phyloP scores from a whole-genome alignment of 2,113 vertebrate genomes.

The Capreolus pygargus region DNA sequence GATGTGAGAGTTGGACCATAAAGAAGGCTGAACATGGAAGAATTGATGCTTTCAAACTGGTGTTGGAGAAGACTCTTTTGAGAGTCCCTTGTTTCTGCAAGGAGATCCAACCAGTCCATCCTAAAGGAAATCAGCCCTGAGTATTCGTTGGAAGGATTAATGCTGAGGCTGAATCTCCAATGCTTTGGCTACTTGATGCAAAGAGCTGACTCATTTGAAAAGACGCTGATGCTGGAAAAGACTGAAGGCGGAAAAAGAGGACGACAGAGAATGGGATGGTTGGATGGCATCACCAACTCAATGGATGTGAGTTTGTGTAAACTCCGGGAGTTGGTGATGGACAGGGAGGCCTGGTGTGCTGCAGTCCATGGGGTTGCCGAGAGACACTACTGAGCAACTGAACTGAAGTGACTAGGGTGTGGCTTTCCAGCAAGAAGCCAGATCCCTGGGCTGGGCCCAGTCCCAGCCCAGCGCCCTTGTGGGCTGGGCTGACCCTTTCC shows the following conservation, averaged over 20 bases:
- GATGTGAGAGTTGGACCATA: background rate
- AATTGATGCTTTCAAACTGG: background rate
- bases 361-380: background rate
- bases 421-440: background rate
- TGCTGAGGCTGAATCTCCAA: background rate
- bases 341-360: background rate
- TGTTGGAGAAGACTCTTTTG: background rate
- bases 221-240: background rate
- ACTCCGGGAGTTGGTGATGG: background rate
- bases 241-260: background rate
- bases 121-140: background rate
- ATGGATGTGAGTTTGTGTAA: background rate
- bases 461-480: background rate
- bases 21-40: fast-evolving
- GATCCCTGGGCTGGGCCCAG: background rate
- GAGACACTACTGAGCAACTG: background rate
- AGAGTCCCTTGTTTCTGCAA: background rate
- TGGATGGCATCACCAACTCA: background rate
- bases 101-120: background rate
- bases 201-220: background rate
- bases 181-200: background rate
- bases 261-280: background rate
- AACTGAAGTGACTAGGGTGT: background rate
- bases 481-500: background rate
- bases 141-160: background rate